Evolutionary conservation across 2,888 invertebrate genomes (phyloP), one percentile per base, ranked within the genome.

Genomic region (Schizotus pectinicornis): DNA sequence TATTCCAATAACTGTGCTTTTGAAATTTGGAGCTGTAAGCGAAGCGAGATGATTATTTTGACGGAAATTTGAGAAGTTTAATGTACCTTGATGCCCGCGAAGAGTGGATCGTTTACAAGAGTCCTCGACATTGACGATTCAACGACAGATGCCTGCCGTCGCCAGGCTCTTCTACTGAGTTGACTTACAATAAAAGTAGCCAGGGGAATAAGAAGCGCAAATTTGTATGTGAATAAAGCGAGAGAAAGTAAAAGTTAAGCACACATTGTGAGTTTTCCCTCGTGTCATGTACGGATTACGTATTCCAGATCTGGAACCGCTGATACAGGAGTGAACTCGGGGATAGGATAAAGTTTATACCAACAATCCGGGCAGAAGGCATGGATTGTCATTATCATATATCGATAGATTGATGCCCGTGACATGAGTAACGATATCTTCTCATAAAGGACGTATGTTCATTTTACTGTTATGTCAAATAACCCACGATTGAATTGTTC

Each of bases 261-360:
- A 50, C 34, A 50, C 58, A 58, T 61, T 58, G 57, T 57, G 55
- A 61, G 41, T 61, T 61, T 55, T 42, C 55, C 54, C 54, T 48
- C 43, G 55, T 45, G 58, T 46, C 53, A 38, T 52, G 53, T 37
- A 30, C 49, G 35, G 50, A 58, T 58, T 57, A 54, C 42, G 64
- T 59, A 64, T 64, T 56, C 62, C 36, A 58, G 57, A 49, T 56
- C 56, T 49, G 53, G 36, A 61, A 58, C 56, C 58, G 62, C 46
- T 59, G 64, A 62, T 64, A 61, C 56, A 34, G 49, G 36, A 48
- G 52, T 42, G 55, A 53, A 47, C 32, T 38, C 46, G 34, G 14
- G 45, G 55, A 52, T 55, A 46, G 60, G 54, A 59, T 58, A 57
- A 62, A 64, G 52, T 64, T 64, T 62, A 64, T 58, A 51, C 56